A percentile compares a stretch with the other conserved stretches of the same genome.
These are phyloP conservation scores for Emys orbicularis DNA, from an alignment of 2,797 vertebrate species.

Conservation along the genomic window DNA sequence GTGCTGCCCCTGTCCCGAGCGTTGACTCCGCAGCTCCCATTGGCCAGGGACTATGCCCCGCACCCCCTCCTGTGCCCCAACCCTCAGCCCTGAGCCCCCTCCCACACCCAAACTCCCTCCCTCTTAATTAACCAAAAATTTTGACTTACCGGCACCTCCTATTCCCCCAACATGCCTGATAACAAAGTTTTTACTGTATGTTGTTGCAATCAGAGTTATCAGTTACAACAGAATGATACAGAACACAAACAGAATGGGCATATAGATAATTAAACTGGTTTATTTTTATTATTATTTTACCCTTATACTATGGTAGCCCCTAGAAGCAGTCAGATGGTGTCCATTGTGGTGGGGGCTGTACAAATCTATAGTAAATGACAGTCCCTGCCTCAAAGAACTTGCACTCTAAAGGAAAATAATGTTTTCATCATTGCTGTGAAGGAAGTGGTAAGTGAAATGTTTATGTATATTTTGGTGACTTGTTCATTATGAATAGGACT, in stretches of 20 bases:
- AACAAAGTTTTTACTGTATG: too few species aligned
- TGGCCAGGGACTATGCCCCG: too few species aligned
- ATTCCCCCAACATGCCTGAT: too few species aligned
- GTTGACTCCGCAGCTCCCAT: too few species aligned
- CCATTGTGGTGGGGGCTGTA: not conserved
- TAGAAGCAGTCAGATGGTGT: not conserved
- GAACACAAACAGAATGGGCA: not conserved
- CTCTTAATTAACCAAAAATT: too few species aligned
- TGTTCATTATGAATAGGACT: not conserved
- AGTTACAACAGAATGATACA: fast-evolving
- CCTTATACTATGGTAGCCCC: not conserved
- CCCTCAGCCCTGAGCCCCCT: too few species aligned
- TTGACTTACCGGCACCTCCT: too few species aligned
- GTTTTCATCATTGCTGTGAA: not conserved
- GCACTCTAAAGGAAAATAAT: not conserved
- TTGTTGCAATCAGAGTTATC: not conserved
- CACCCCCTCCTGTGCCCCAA: too few species aligned
- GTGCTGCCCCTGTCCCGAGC: too few species aligned
- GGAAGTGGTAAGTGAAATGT: not conserved
- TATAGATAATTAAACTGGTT: not conserved
- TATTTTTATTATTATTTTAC: not conserved
- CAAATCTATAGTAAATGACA: not conserved
- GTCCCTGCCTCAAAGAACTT: not conserved
- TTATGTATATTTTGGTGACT: not conserved
- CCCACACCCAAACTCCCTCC: too few species aligned